Evolutionary conservation across 2,113 vertebrate genomes (phyloP), one percentile per base, ranked within the genome.

Genomic region (Mionectes macconnelli): DNA sequence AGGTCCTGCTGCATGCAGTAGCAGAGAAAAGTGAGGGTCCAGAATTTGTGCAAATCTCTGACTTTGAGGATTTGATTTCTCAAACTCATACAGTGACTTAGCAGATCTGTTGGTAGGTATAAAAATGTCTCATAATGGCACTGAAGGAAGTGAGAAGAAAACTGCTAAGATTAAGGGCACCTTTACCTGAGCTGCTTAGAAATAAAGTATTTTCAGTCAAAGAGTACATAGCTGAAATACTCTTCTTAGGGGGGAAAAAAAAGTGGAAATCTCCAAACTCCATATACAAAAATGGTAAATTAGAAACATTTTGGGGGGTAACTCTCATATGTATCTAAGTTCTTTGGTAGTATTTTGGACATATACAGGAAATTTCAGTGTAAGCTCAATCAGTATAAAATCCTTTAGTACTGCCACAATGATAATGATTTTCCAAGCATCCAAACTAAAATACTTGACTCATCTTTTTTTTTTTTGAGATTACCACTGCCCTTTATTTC

Each of bases 191-290:
- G 40, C 4, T 42, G 19, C 39, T 68, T 7, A 77, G 16, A 70
- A 77, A 87, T 53, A 42, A 80, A 44, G 40, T 17, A 56, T 70
- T 50, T 70, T 63, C 20, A 45, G 20, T 39, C 21, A 22, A 74
- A 56, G 28, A 42, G 24, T 59, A 66, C 27, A 22, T 4, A 84
- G 39, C 19, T 64, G 31, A 78, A 90, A 81, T n/a, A 63, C 6
- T 24, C 19, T 62, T 33, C 4, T 16, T 2, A 4, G 9, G 14
- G 7, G 3, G 1, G 1, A 23, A n/a, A 44, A 4, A 4, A 21
- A 37, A 27, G 8, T 23, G 7, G 49, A 91, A 84, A 78, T n/a
- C 13, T 47, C 47, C 27, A 89, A 92, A 81, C 31, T 82, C 42
- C 22, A 15, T 13, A 4, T 33, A 23, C 63, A 93, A 91, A 95